phyloP scores from a whole-genome alignment of 2,888 invertebrate genomes.

The Drosophila aldrichi region DNA sequence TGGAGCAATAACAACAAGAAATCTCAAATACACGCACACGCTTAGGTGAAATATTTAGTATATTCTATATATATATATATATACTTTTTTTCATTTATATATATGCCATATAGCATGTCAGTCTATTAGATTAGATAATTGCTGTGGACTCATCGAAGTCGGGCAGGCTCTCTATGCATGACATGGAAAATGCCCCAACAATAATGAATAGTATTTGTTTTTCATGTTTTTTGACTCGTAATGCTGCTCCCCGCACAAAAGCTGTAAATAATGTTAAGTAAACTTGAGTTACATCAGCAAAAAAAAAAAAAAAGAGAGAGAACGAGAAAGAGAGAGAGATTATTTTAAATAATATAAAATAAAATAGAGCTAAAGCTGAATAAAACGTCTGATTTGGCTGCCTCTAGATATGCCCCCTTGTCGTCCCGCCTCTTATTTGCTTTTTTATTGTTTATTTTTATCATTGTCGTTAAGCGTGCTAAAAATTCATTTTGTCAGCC shows the following conservation, averaged over 20 bases:
- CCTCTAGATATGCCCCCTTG: neutral
- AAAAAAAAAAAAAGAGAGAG: neutral
- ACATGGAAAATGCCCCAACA: constrained; percentile 32
- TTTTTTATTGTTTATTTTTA: constrained; percentile 72
- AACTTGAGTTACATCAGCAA: constrained; percentile 10
- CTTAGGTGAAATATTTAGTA: constrained; percentile 23
- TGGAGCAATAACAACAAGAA: constrained; percentile 47
- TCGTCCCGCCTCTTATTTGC: constrained; percentile 7
- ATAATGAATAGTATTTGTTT: neutral
- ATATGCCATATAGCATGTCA: constrained; percentile 33
- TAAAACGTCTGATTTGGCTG: constrained; percentile 21
- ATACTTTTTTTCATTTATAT: neutral
- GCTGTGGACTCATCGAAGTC: constrained; percentile 41
- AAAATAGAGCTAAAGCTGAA: constrained; percentile 16
- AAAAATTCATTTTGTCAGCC: constrained; percentile 61
- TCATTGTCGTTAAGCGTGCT: constrained; percentile 70
- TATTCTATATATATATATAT: neutral
- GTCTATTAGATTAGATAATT: constrained; percentile 61
- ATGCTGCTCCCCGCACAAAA: neutral
- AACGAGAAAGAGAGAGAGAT: neutral
- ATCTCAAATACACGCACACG: constrained; percentile 17
- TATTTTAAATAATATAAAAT: constrained; percentile 20
- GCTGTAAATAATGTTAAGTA: constrained; percentile 9
- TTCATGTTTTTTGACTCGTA: neutral
- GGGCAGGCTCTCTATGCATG: constrained; percentile 18